These are phyloP conservation scores for Chamaea fasciata DNA, from an alignment of 2,113 vertebrate species.

Conservation along the genomic window DNA sequence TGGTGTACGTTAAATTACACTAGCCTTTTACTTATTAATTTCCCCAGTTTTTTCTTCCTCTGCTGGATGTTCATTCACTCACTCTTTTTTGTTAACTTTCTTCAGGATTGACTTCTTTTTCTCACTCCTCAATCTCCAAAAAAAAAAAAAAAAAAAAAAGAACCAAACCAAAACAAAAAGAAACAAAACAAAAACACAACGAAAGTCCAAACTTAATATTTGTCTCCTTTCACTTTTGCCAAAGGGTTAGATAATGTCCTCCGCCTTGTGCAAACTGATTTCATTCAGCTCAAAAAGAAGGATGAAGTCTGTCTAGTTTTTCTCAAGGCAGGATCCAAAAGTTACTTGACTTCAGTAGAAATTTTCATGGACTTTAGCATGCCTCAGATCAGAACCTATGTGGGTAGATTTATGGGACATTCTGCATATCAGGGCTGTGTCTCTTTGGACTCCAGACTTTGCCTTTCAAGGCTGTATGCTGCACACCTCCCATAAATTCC, in stretches of 20 bases:
- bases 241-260: background rate
- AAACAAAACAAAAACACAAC: rapidly evolving
- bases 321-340: background rate
- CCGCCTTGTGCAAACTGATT: background rate
- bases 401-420: background rate
- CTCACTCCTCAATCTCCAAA: background rate
- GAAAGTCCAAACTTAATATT: background rate
- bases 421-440: background rate
- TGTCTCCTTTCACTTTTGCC: background rate
- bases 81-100: background rate
- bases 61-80: background rate
- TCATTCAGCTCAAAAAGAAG: background rate
- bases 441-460: background rate
- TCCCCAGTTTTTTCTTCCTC: background rate
- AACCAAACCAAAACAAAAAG: background rate
- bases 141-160: background rate
- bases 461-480: background rate
- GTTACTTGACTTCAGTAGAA: background rate
- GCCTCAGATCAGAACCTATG: background rate
- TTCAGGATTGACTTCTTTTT: background rate
- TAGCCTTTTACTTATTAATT: conserved; percentile 53
- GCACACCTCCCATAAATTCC: background rate
- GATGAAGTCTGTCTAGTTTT: background rate
- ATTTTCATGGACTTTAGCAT: background rate
- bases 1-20: conserved; percentile 41